Evolutionary conservation across 23 tunicate genomes (phyloP), one percentile per base, ranked within the genome.

Genomic region (Diplosoma virens): DNA sequence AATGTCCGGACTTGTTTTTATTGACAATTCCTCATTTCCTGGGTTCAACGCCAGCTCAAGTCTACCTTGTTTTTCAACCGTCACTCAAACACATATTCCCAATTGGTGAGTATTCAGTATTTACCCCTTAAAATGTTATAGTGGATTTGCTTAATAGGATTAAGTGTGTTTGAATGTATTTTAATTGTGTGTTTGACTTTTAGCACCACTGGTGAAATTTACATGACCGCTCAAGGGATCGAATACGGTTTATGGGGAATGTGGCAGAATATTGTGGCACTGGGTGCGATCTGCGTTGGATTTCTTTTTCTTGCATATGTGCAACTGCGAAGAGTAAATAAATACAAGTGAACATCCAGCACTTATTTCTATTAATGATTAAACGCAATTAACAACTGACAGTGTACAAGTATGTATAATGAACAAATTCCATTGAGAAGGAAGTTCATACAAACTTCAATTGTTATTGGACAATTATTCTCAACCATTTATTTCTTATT

Each of bases 231-330:
- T 2, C 96, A 89, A 65, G 96, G 81, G 11, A 89, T 89, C 33
- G 75, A 64, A 59, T 89, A 89, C 76, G 96, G 88, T 0, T 71
- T 58, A 2, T 89, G 96, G 96, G 96, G 81, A 11, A 24, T 82
- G 73, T 89, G 96, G 96, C 79, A 66, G 41, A 89, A 89, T 55
- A 89, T 89, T n/a, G 80, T 89, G 33, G 88, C 87, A 1, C 76
- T 89, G 3, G 68, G 52, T 0, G 31, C 69, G 18, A 83, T 89
- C 25, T 63, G 63, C 37, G 29, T 89, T 18, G 96, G 81, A 5
- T 89, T 89, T 32, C 61, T 89, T 29, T 41, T 78, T n/a, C 31
- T 89, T 18, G 82, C 96, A 2, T 89, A 89, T 59, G 35, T 89
- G 1, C 96, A 89, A 64, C 47, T 89, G 58, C 32, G 96, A 25